A percentile compares a stretch with the other conserved stretches of the same genome.
These are phyloP conservation scores for Struthidea cinerea DNA, from an alignment of 2,113 vertebrate genomes.

Conservation along the genomic window DNA sequence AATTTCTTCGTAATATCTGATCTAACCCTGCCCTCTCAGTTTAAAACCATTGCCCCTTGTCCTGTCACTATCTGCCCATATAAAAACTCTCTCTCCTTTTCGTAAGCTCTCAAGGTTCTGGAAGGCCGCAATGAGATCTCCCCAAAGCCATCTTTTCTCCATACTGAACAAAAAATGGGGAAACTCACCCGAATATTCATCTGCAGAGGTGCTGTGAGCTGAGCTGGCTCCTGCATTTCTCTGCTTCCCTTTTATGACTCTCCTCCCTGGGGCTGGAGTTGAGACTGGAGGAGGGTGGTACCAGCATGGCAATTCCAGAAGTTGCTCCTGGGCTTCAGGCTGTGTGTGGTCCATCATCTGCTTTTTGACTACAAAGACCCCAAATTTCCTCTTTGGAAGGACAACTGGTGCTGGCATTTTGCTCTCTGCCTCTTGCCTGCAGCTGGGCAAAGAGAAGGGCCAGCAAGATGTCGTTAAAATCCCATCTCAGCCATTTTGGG, in stretches of 20 bases:
- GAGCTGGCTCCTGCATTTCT: not conserved
- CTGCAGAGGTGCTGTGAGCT: not conserved
- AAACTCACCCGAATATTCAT: not conserved
- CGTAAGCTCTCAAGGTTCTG: not conserved
- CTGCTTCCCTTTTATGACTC: not conserved
- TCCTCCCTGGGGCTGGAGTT: not conserved
- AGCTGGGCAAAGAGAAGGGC: not conserved
- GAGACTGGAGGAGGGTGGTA: not conserved
- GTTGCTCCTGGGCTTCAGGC: not conserved
- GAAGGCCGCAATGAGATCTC: not conserved
- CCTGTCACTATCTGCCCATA: not conserved
- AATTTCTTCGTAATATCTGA: not conserved
- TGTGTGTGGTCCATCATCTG: not conserved
- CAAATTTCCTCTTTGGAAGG: not conserved
- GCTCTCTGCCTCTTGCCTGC: not conserved
- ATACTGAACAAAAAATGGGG: not conserved
- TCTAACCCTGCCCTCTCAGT: not conserved
- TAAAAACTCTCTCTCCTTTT: not conserved
- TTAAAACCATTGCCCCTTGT: not conserved
- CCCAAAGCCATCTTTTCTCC: not conserved
- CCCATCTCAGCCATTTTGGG: not conserved
- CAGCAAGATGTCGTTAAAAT: not conserved
- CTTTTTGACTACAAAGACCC: not conserved
- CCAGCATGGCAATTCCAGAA: not conserved
- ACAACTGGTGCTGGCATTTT: not conserved